Evolutionary conservation across 2,797 vertebrate species (phyloP).

Genomic region (Austrolebias charrua): DNA sequence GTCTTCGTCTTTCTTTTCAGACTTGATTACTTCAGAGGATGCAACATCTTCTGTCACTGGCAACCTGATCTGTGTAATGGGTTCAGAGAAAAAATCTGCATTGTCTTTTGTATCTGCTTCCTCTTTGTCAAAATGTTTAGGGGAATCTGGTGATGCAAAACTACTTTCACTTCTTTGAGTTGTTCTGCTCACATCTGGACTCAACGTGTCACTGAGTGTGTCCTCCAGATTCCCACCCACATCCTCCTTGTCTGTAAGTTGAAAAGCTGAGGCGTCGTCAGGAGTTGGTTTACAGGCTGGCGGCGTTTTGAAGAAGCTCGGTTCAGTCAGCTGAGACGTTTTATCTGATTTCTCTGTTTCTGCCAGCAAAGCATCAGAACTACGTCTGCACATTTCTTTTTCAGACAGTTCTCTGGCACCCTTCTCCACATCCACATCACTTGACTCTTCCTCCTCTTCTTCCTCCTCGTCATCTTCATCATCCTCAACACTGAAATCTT

Average conservation of each 20-base stretch:
- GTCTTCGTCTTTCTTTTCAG: constrained; percentile 36
- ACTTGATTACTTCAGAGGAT: constrained; percentile 25
- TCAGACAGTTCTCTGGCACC: constrained; percentile 93
- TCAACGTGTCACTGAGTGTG: constrained; percentile 37
- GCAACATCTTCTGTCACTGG: constrained; percentile 24
- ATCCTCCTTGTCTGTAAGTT: constrained; percentile 27
- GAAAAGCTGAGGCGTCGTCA: constrained; percentile 33
- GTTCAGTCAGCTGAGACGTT: constrained; percentile 36
- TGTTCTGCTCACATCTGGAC: constrained; percentile 24
- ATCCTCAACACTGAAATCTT: constrained; percentile 73
- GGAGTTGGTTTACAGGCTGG: constrained; percentile 28
- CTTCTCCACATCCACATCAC: constrained; percentile 93
- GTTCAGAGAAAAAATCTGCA: constrained; percentile 34
- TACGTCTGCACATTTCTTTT: constrained; percentile 82
- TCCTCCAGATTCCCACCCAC: constrained; percentile 54
- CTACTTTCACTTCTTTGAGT: background rate
- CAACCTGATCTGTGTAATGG: constrained; percentile 31
- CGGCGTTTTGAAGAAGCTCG: constrained; percentile 38
- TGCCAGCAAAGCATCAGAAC: constrained; percentile 47
- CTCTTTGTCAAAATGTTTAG: constrained; percentile 41
- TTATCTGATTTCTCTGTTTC: constrained; percentile 59
- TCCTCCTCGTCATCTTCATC: constrained; percentile 72
- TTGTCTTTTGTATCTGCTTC: constrained; percentile 35
- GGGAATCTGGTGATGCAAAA: constrained; percentile 8
- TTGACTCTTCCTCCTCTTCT: constrained; percentile 80